Base-by-base conservation (phyloP, 2,797 vertebrate genomes). In the Gobionotothen gibberifrons region DNA sequence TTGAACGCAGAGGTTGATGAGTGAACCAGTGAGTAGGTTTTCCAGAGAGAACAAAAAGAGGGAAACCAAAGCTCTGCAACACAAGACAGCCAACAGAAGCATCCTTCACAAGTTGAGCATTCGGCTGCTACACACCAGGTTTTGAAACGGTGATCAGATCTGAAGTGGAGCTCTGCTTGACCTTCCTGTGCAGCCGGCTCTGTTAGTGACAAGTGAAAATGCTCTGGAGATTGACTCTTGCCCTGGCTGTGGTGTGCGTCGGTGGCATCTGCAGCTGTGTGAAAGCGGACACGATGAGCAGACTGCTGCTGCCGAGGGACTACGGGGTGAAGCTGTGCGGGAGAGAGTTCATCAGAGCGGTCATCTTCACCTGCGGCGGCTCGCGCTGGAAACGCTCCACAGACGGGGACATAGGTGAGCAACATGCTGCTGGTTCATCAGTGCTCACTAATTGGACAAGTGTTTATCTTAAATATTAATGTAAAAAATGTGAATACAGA, bases 311-410 rank as follows among this genome's bases (percentile, higher is more conserved):
- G 3, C 87, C 87, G 19, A 87, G 92, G 80, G 93, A 94, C 22
- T 94, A 93, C 71, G 95, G 94, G 2, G 93, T 96, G 73, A 96
- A 95, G 66, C 91, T 98, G 73, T 97, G 97, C 75, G 96, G 97
- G 0, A 90, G 96, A 53, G 96, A 97, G 91, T 97, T 97, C 86
- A 96, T 97, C 92, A 90, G 96, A 82, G 96, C 96, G 0, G 95
- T 97, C 66, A 96, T 97, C 78, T 97, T 95, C 88, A 96, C 95
- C 82, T 97, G 97, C 60, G 97, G 97, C 2, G 95, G 95, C 19
- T 96, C 96, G 62, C 93, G 96, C 3, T 97, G 96, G 96, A 96
- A 80, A 82, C 87, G 96, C 0, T 86, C 92, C 42, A 22, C 71
- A 12, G 76, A 89, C 1, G 76, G 47, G 1, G 83, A 85, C 39